Conservation (phyloP, 2,797 vertebrate species). For the Lacerta bilineata region DNA sequence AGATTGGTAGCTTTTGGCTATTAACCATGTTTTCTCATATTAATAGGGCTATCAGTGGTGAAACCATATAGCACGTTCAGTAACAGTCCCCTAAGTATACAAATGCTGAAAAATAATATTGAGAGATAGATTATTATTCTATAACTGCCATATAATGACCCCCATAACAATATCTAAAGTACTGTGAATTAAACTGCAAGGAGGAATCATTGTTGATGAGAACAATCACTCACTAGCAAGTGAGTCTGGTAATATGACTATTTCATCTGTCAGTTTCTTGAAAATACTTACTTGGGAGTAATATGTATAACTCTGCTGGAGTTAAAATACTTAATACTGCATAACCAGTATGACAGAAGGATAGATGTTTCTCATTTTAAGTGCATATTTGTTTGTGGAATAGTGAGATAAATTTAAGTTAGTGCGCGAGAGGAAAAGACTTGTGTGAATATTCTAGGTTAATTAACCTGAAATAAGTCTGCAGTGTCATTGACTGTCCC, state of each 20-base stretch:
- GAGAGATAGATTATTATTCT: not conserved
- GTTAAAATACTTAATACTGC: not conserved
- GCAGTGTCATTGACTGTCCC: not conserved
- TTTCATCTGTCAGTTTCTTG: not conserved
- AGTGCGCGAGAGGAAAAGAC: not conserved
- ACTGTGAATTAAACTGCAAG: slow-evolving; percentile 1
- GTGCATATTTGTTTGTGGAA: not conserved
- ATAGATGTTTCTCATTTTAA: not conserved
- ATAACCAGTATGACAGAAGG: not conserved
- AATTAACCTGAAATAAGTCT: not conserved
- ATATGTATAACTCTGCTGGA: not conserved
- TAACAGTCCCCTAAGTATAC: not conserved
- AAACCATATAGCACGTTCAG: not conserved
- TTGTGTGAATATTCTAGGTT: not conserved
- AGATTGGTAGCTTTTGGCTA: not conserved
- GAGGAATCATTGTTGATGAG: not conserved
- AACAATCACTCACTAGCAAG: not conserved
- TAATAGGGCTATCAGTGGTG: not conserved
- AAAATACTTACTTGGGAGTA: not conserved
- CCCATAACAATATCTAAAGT: not conserved
- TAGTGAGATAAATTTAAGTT: not conserved
- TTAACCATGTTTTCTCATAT: not conserved
- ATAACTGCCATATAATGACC: not conserved
- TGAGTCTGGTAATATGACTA: not conserved
- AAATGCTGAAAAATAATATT: not conserved